These are phyloP conservation scores for Strix aluco DNA, from an alignment of 2,113 vertebrate genomes.

Conservation along the genomic window DNA sequence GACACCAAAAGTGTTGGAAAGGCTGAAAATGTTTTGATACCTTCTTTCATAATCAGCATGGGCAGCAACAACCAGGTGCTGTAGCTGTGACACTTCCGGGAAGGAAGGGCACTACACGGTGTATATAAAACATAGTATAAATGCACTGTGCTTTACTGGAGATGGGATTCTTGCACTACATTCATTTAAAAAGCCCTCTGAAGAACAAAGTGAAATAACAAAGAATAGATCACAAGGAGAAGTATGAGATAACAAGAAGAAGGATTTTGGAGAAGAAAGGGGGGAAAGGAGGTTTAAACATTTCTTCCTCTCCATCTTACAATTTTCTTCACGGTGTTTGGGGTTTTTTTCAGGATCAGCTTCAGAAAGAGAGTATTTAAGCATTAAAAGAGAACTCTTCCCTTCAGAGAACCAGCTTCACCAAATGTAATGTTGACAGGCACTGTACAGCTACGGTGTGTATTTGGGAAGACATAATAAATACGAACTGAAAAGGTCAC, in stretches of 20 bases:
- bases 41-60: not conserved
- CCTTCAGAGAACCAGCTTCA: not conserved
- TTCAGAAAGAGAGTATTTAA: not conserved
- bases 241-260: not conserved
- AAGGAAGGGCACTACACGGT: rapidly evolving
- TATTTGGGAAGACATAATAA: conserved; percentile 68
- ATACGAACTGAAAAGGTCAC: conserved; percentile 71
- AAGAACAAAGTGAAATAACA: not conserved
- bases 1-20: not conserved
- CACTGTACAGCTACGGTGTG: conserved; percentile 22
- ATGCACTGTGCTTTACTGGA: not conserved
- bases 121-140: not conserved
- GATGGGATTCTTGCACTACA: not conserved
- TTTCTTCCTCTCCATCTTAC: not conserved
- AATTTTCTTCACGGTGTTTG: not conserved
- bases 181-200: not conserved
- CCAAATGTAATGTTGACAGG: conserved; percentile 63
- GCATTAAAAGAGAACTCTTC: conserved; percentile 25
- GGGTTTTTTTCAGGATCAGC: not conserved
- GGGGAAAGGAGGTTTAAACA: not conserved
- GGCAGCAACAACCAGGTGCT: not conserved
- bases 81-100: not conserved
- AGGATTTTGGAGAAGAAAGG: not conserved
- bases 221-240: not conserved
- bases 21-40: not conserved